Evolutionary conservation across 2,888 invertebrate species (phyloP), one percentile per base, ranked within the genome.

Genomic region (Luperina testacea): DNA sequence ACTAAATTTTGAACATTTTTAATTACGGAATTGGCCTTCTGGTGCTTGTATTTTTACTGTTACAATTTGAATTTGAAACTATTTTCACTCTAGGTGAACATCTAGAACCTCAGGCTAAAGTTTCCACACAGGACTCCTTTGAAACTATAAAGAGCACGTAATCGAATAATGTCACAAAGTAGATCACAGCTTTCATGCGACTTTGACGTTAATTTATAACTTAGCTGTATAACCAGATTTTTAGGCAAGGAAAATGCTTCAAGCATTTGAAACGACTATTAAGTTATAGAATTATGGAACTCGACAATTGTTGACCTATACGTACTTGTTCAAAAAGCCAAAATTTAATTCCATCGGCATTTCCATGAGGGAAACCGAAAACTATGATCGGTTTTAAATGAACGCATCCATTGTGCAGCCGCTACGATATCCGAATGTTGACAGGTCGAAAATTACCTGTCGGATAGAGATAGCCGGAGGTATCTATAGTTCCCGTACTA

Each of bases 211-310:
- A 71, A 48, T 70, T 48, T 48, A 38, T 48, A 70, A 80, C 53
- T 57, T 38, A 27, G 45, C 63, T 63, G 72, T 79, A 13, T 61
- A 72, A 57, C 8, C 53, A 24, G 53, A 57, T 57, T 69, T 24
- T 13, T 20, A 61, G 20, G 51, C 17, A 24, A 38, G 63, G 20
- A 72, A 71, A 53, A 32, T 78, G 45, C 42, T 79, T 79, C 17
- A 79, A 80, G 63, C 80, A 27, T 80, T 69, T 69, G 38, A 73
- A 79, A 69, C 57, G 38, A 17, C 20, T 72, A 48, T 9, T 11
- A 78, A 69, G 17, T 73, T 63, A 5, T n/a, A 42, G 51, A 71
- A 17, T 69, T 65, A 71, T 61, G 13, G 42, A 70, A 27, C 53
- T 24, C 7, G 57, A n/a, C 32, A 38, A 53, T 53, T 69, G 20